Evolutionary conservation across 2,113 vertebrate species (phyloP), one percentile per base, ranked within the genome.

Genomic region (Rafetus swinhoei): DNA sequence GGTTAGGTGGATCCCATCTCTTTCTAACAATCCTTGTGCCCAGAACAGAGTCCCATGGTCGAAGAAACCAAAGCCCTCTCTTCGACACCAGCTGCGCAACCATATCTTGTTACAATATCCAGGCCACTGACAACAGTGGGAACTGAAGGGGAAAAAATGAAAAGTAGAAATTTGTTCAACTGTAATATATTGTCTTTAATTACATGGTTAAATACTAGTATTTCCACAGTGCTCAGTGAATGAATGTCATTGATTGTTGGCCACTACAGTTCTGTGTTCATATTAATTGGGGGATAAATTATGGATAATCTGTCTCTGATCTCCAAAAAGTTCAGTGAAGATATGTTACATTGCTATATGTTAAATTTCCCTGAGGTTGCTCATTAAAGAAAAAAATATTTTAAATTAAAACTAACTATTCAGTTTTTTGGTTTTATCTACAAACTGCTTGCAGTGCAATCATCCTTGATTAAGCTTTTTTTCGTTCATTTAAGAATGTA

Each of bases 111-210:
- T 56, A 9, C 9, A n/a, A 32, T 8, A 84, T 45, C n/a, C 39
- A 6, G 53, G 74, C 3, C 27, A 79, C 55, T 16, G 39, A 2
- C 60, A n/a, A 27, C 52, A 27, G 24, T 24, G 79, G 79, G 80
- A 85, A 80, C 3, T 4, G 29, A 15, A n/a, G 85, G 9, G 0
- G 11, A 76, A 54, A 29, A 5, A 95, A 1, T 19, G 35, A 76
- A 76, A 25, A 25, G 22, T 77, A 77, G 21, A 50, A 45, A 77
- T 27, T 59, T 45, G 52, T 59, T 53, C 1, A 2, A 2, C 0
- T 13, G 15, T n/a, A 56, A 83, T 86, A 69, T 1, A 0, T 0
- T 0, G 9, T 22, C 60, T 45, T 9, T 57, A 52, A 56, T 21
- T 84, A 25, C 1, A 5, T 1, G 7, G 18, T 29, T 50, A 11